Percentiles rank a stretch among this genome's conserved stretches.
These are phyloP conservation scores for Nudaria mundana DNA, from an alignment of 2,888 invertebrate species.

Conservation along the genomic window DNA sequence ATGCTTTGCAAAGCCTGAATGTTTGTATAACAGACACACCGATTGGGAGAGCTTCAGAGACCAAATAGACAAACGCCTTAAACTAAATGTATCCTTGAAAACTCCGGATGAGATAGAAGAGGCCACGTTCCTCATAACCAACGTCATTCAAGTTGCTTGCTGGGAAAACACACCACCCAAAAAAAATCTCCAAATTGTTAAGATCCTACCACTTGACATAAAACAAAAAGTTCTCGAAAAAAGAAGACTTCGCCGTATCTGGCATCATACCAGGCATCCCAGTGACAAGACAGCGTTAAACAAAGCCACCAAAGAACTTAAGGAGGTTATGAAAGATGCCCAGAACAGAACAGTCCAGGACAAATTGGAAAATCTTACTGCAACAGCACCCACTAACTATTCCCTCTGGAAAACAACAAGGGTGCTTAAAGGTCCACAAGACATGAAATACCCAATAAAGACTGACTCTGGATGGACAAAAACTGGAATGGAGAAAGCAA, in stretches of 20 bases:
- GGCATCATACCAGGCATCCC: slow-evolving; percentile 11
- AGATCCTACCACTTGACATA: slow-evolving; percentile 1
- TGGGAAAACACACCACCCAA: slow-evolving; percentile 5
- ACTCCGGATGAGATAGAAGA: slow-evolving; percentile 8
- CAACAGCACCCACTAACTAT: too few species aligned
- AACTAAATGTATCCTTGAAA: slow-evolving; percentile 10
- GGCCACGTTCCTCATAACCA: slow-evolving; percentile 3
- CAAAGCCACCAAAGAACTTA: too few species aligned
- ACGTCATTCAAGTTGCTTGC: slow-evolving; percentile 8
- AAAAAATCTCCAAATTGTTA: neutral
- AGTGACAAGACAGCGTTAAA: slow-evolving; percentile 1
- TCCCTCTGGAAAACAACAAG: too few species aligned
- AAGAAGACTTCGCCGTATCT: slow-evolving; percentile 14
- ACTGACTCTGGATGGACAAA: neutral
- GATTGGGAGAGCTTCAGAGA: slow-evolving; percentile 17
- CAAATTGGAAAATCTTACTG: too few species aligned
- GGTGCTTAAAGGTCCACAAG: neutral
- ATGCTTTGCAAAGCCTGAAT: neutral
- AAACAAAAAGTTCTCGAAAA: slow-evolving; percentile 8
- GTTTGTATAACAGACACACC: slow-evolving; percentile 11
- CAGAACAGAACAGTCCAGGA: too few species aligned
- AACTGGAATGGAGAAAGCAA: too few species aligned
- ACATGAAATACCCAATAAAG: neutral
- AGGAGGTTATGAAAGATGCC: too few species aligned
- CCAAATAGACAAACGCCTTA: slow-evolving; percentile 2